These are phyloP conservation scores for Esox lucius DNA, from an alignment of 2,797 vertebrate species.

Conservation along the genomic window DNA sequence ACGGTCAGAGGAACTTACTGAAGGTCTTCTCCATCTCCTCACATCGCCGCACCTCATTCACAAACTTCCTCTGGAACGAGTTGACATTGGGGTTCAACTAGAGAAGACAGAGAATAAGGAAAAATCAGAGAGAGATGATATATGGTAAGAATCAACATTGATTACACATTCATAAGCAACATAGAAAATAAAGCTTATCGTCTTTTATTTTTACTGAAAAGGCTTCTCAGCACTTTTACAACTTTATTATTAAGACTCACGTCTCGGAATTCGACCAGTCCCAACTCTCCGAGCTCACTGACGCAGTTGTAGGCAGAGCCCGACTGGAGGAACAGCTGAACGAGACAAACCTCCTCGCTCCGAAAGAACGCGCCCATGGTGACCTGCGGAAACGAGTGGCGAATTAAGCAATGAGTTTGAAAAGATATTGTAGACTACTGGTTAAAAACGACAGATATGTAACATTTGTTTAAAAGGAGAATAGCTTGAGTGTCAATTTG, in stretches of 20 bases:
- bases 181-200: neutral
- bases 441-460: neutral
- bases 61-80: constrained; percentile 84
- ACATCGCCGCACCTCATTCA: constrained; percentile 81
- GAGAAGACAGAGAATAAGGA: neutral
- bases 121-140: neutral
- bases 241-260: constrained; percentile 54
- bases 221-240: too few relatives aligned
- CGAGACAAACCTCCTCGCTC: constrained; percentile 79
- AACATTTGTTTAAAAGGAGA: neutral
- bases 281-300: constrained; percentile 79
- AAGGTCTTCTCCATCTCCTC: constrained; percentile 87
- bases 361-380: constrained; percentile 77
- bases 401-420: neutral
- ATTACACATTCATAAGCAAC: neutral
- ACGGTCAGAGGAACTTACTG: constrained; percentile 64
- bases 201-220: neutral
- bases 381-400: constrained; percentile 19
- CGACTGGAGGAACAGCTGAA: constrained; percentile 80
- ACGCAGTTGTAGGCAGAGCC: constrained; percentile 78
- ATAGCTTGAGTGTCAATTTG: neutral
- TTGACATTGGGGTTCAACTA: constrained; percentile 82
- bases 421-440: neutral
- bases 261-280: constrained; percentile 80
- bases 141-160: neutral